phyloP scores from a whole-genome alignment of 2,113 vertebrate species.

The Aphyosemion australe region DNA sequence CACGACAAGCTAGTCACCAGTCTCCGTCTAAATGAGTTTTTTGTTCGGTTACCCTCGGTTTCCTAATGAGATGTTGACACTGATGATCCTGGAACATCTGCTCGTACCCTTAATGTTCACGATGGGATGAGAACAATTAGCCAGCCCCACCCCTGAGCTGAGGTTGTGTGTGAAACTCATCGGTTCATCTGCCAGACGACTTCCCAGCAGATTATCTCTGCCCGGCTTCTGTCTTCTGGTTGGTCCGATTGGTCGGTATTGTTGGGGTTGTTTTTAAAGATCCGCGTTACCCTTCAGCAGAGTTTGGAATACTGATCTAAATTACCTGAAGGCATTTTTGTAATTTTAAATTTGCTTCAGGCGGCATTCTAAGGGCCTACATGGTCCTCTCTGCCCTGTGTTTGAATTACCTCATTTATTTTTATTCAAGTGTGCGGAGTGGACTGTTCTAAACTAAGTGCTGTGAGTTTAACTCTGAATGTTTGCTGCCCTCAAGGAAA shows the following conservation, averaged over 20 bases:
- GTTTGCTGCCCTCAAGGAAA: slow-evolving; percentile 33
- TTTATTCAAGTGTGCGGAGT: slow-evolving; percentile 31
- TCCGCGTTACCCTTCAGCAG: background rate
- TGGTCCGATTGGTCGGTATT: slow-evolving; percentile 27
- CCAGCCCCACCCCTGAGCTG: slow-evolving; percentile 52
- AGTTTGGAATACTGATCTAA: slow-evolving; percentile 21
- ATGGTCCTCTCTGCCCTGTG: slow-evolving; percentile 1
- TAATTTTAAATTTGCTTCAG: slow-evolving; percentile 50
- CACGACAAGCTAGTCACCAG: background rate
- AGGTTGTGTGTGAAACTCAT: slow-evolving; percentile 57
- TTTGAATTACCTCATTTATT: slow-evolving; percentile 20
- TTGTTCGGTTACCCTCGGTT: slow-evolving; percentile 34
- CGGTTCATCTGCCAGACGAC: slow-evolving; percentile 45
- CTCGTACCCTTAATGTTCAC: slow-evolving; percentile 69
- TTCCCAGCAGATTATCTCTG: slow-evolving; percentile 35
- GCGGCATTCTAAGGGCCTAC: slow-evolving; percentile 22
- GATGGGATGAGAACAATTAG: slow-evolving; percentile 75
- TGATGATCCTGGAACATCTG: slow-evolving; percentile 76
- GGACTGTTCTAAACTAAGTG: slow-evolving; percentile 36
- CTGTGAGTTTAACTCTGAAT: slow-evolving; percentile 25
- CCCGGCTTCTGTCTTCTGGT: slow-evolving; percentile 32
- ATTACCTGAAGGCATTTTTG: slow-evolving; percentile 51
- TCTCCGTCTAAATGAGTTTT: slow-evolving; percentile 28
- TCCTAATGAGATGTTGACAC: slow-evolving; percentile 80
- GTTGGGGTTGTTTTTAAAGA: slow-evolving; percentile 51